Base-by-base conservation (phyloP, 2,113 vertebrate genomes). In the Catharus minimus region DNA sequence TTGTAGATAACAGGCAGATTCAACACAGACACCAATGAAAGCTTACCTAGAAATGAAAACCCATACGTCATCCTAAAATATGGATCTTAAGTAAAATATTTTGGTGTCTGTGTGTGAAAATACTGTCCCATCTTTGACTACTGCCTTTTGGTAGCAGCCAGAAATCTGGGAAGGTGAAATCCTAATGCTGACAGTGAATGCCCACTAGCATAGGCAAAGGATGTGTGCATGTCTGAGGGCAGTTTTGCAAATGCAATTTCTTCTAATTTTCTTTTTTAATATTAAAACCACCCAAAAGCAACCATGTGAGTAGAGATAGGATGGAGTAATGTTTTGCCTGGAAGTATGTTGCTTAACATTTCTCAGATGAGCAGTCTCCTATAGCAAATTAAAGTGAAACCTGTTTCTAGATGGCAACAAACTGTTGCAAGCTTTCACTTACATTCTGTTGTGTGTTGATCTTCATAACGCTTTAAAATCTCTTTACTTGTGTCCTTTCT, bases 351-450 rank as follows among this genome's bases (percentile, higher is more conserved):
- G 75, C 82, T 64, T 88, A 92, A 86, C 78, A 83, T 89, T 93
- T 87, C 73, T 75, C 62, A 93, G 89, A 95, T 86, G 89, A 73
- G 89, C 91, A 94, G 90, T 92, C 88, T 97, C 94, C 82, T 83
- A 5, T 50, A 80, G 79, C 65, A 79, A 61, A 72, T 92, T 39
- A 58, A 41, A 86, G 52, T 67, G 62, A 91, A 92, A 86, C 58
- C 73, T 80, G 47, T 95, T 96, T 90, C 86, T 92, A 56, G 75
- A 58, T 72, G 61, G 75, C 52, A 13, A 93, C 75, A 90, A 94
- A 75, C 66, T 79, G 57, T 95, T 94, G 65, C 43, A 83, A 94
- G 87, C 62, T 84, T 92, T 86, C 78, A 67, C 49, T 90, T 60
- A 60, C 5, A 26, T 86, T 89, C 65, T 67, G 33, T 56, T 79